Evolutionary conservation across 1,140 invertebrate genomes (phyloP).

Genomic region (Tribolium madens): DNA sequence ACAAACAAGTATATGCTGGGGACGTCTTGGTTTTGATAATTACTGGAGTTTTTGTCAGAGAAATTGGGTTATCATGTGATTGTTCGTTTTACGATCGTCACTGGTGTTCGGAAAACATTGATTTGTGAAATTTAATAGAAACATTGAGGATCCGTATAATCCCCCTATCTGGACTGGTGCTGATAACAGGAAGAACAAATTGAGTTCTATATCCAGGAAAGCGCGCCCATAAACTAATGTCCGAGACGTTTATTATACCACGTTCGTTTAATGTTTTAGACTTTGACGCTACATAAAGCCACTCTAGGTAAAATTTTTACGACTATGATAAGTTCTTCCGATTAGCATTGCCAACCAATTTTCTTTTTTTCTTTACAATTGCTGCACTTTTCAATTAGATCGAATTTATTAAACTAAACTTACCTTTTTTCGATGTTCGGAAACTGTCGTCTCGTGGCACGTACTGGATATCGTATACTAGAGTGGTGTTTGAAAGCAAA

Average conservation of each 20-base stretch:
- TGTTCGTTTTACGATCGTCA: not conserved
- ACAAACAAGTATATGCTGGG: not conserved
- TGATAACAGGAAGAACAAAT: constrained; percentile 43
- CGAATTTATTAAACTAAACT: constrained; percentile 45
- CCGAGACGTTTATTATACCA: constrained; percentile 42
- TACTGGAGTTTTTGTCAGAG: not conserved
- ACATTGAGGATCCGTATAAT: constrained; percentile 25
- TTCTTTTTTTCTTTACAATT: no score
- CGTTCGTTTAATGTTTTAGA: constrained; percentile 12
- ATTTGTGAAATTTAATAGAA: constrained; percentile 43
- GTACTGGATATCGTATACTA: constrained; percentile 93
- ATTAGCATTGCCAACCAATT: not conserved
- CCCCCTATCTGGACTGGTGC: constrained; percentile 21
- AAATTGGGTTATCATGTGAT: no score
- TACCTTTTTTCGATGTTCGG: constrained; percentile 92
- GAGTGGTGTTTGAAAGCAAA: constrained; percentile 85
- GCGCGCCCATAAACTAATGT: constrained; percentile 38
- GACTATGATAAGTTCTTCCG: not conserved
- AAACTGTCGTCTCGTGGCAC: constrained; percentile 89
- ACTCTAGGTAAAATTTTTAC: not conserved
- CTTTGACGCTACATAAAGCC: not conserved
- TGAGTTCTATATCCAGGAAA: constrained; percentile 33
- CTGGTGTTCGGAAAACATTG: not conserved
- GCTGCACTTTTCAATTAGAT: not conserved
- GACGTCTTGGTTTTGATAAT: not conserved